Percentiles rank a stretch among this genome's conserved stretches.
Conservation (phyloP, 2,888 invertebrate genomes). For the Catocala sponsa region DNA sequence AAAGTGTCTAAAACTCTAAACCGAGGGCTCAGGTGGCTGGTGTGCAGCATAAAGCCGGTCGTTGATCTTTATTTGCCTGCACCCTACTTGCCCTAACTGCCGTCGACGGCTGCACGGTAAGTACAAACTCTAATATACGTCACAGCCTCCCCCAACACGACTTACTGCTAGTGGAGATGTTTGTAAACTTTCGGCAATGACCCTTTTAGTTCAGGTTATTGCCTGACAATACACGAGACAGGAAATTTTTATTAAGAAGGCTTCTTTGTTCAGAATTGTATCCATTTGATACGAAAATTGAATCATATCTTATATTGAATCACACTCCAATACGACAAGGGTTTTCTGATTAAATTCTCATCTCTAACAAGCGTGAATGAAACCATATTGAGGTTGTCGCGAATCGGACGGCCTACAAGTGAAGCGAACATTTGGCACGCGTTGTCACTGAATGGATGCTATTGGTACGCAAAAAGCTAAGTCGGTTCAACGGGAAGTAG, state of each 20-base stretch:
- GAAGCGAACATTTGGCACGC: constrained; percentile 35
- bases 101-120: constrained; percentile 58
- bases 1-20: constrained; percentile 59
- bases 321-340: neutral
- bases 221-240: neutral
- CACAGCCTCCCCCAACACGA: constrained; percentile 65
- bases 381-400: constrained; percentile 30
- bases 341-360: neutral
- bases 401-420: constrained; percentile 24
- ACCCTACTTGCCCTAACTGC: constrained; percentile 51
- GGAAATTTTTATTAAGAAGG: too few species aligned
- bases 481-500: constrained; percentile 66
- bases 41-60: constrained; percentile 65
- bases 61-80: constrained; percentile 78
- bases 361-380: constrained; percentile 11
- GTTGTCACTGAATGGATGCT: constrained; percentile 30
- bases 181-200: constrained; percentile 50
- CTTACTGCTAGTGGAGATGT: constrained; percentile 60
- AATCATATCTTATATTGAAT: neutral
- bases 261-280: too few species aligned
- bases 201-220: constrained; percentile 25
- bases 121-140: constrained; percentile 58
- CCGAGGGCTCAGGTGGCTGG: constrained; percentile 72
- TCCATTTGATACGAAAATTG: neutral
- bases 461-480: constrained; percentile 59